Evolutionary conservation across 23 tunicate species (phyloP).

Genomic region (Aplidium turbinatum): DNA sequence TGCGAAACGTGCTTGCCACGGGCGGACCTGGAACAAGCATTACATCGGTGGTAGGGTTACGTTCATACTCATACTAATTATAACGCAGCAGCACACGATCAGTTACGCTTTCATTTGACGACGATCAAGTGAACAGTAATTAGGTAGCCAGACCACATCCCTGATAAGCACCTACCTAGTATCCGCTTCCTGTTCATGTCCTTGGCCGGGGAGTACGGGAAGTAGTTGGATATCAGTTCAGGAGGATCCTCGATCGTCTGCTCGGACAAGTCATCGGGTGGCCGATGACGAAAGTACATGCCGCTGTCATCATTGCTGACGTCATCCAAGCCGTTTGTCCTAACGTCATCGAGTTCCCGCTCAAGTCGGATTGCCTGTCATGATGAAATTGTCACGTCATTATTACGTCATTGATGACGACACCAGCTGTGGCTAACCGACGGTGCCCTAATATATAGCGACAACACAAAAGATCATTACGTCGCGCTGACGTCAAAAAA

Average conservation of each 20-base stretch:
- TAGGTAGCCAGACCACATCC: neutral
- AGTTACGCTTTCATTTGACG: too few species aligned
- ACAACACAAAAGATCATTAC: too few species aligned
- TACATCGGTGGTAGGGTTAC: neutral
- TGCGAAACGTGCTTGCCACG: conserved; percentile 36
- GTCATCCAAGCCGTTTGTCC: neutral
- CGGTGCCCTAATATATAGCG: too few species aligned
- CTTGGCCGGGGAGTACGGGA: conserved; percentile 45
- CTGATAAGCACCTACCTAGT: conserved; percentile 27
- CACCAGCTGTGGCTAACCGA: too few species aligned
- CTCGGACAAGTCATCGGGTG: conserved; percentile 13
- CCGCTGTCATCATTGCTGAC: conserved; percentile 42
- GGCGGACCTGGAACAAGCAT: conserved; percentile 61
- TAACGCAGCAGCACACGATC: too few species aligned
- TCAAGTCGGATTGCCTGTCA: neutral
- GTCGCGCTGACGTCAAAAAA: neutral
- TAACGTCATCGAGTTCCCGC: neutral
- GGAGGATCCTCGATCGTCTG: neutral
- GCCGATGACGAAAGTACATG: conserved; percentile 56
- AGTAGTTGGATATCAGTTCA: conserved; percentile 40
- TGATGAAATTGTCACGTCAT: neutral
- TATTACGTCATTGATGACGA: neutral
- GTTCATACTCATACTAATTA: too few species aligned
- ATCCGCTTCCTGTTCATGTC: conserved; percentile 22
- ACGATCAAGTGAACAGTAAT: too few species aligned